Evolutionary conservation across 2,888 invertebrate species (phyloP).

Genomic region (Myopa tessellatipennis): DNA sequence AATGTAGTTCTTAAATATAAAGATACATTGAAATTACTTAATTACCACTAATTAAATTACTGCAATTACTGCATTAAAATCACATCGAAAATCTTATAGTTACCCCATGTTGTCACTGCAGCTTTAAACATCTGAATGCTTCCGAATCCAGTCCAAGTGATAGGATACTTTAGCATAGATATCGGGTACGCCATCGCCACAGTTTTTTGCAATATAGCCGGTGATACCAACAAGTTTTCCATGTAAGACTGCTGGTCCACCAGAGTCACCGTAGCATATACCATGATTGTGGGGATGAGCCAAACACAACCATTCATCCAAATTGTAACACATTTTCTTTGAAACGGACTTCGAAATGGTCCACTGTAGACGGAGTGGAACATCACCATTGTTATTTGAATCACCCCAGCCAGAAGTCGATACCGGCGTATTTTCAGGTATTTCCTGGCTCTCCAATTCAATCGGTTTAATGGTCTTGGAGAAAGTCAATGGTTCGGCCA

Average conservation of each 20-base stretch:
- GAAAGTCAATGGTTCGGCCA: slow-evolving; percentile 49
- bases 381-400: slow-evolving; percentile 39
- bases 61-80: no score
- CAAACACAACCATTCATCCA: neutral
- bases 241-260: neutral
- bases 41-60: no score
- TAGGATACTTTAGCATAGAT: neutral
- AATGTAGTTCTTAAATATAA: no score
- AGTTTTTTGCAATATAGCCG: neutral
- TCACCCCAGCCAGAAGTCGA: slow-evolving; percentile 61
- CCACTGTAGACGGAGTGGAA: neutral
- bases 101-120: neutral
- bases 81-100: neutral
- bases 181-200: neutral
- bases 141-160: neutral
- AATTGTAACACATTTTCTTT: neutral
- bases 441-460: slow-evolving; percentile 47
- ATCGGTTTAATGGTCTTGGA: slow-evolving; percentile 50
- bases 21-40: no score
- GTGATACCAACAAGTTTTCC: neutral
- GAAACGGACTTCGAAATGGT: neutral
- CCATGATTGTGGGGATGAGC: neutral
- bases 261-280: neutral
- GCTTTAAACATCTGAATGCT: neutral
- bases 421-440: slow-evolving; percentile 49